Conservation (phyloP, 2,888 invertebrate genomes). For the Cactoblastis cactorum region DNA sequence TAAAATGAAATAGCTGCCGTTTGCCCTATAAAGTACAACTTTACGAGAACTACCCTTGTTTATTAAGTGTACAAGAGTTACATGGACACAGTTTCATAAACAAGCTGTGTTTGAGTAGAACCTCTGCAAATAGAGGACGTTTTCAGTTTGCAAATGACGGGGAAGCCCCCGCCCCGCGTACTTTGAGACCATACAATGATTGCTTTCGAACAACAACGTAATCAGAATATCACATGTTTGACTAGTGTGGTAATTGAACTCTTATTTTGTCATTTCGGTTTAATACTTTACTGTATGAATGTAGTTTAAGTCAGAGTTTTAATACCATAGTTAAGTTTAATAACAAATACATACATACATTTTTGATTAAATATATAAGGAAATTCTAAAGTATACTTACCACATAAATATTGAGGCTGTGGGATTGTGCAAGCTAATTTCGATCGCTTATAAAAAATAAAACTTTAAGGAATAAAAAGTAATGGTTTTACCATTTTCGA, state of each 20-base stretch:
- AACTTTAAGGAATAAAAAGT: no score
- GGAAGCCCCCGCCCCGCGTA: background rate
- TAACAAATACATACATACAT: no score
- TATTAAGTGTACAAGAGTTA: background rate
- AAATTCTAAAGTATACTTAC: no score
- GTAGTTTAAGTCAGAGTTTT: no score
- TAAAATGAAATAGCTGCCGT: no score
- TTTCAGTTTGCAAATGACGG: slow-evolving; percentile 1
- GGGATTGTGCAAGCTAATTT: no score
- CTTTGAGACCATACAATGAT: slow-evolving; percentile 1
- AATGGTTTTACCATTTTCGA: background rate
- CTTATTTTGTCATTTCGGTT: no score
- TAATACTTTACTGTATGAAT: no score
- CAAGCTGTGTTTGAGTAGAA: slow-evolving; percentile 9
- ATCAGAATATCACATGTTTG: background rate
- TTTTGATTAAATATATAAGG: no score
- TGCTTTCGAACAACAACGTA: background rate
- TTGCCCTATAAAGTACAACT: background rate
- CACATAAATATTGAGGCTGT: no score
- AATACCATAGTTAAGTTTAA: no score
- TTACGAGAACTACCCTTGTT: background rate
- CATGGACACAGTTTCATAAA: slow-evolving; percentile 5
- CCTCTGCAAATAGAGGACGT: slow-evolving; percentile 10
- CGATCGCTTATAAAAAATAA: no score
- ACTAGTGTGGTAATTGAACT: background rate